Evolutionary conservation across 2,888 invertebrate species (phyloP), one percentile per base, ranked within the genome.

Genomic region (Amaurobius ferox): DNA sequence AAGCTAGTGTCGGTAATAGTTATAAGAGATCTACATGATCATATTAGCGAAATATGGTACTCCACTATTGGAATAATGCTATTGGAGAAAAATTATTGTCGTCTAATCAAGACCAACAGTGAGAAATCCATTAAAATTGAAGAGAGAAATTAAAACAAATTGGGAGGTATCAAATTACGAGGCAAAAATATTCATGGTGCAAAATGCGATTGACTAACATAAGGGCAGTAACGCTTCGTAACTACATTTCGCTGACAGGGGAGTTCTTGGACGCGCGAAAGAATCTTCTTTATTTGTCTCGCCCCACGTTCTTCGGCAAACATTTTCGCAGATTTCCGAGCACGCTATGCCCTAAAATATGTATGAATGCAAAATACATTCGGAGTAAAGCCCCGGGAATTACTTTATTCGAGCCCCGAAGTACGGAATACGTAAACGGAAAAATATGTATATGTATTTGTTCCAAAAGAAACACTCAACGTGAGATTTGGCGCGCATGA

Each of bases 401-500:
- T 66, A 35, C 66, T 30, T 66, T 30, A 30, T 35, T 66, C 66
- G 35, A 3, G 19, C 64, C n/a, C 19, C n/a, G 30, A 30, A 30
- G 64, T n/a, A 29, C 64, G 19, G 30, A 30, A 64, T 32, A 30
- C 32, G 64, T 30, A 30, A 44, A 40, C n/a, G 40, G 35, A 44
- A 70, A 40, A 44, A 70, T 19, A 40, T 39, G 44, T 16, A 26
- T 70, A n/a, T 70, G 70, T 70, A 35, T 70, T 70, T 70, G 44
- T 70, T 44, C 70, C 44, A 79, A 79, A 64, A 79, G 68, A 55
- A 81, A 48, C 66, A 74, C 80, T 81, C 80, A 77, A 66, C 83
- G 66, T 85, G 61, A 77, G 83, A 85, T 85, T 85, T 85, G 32
- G 77, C 29, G 67, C 48, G 35, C 28, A 74, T 81, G 80, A 81